A percentile compares a stretch with the other conserved stretches of the same genome.
phyloP scores from a whole-genome alignment of 2,888 invertebrate species.

The Thecocarcelia acutangulata region DNA sequence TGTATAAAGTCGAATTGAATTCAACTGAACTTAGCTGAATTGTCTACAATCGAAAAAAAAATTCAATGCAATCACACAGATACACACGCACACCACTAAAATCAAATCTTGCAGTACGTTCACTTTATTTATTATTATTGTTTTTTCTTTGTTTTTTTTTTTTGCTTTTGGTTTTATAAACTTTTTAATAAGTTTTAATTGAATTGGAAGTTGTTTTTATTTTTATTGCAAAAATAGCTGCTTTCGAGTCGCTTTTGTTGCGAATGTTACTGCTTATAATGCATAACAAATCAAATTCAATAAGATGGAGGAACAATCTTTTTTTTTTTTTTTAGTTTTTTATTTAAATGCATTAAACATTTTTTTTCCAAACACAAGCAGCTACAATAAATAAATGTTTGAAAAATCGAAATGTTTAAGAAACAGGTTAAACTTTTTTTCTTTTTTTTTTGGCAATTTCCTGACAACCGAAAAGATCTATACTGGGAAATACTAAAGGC shows the following conservation, averaged over 20 bases:
- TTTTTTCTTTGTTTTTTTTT: not conserved
- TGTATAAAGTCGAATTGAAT: conserved; percentile 44
- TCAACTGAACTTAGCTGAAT: conserved; percentile 31
- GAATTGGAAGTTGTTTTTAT: conserved; percentile 59
- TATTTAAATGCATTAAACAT: conserved; percentile 23
- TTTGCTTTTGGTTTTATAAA: conserved; percentile 47
- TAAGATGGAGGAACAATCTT: conserved; percentile 47
- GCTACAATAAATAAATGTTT: conserved; percentile 28
- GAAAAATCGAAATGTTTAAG: conserved; percentile 6
- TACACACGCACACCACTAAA: conserved; percentile 2
- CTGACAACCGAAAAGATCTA: not conserved
- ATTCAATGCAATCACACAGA: conserved; percentile 4
- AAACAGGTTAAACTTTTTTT: not conserved
- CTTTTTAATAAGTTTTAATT: conserved; percentile 68
- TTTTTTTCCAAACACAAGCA: no score
- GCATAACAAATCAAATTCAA: conserved; percentile 60
- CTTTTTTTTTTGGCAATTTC: conserved; percentile 15
- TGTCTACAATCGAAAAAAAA: conserved; percentile 24
- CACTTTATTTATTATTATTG: conserved; percentile 48
- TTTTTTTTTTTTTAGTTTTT: conserved; percentile 21
- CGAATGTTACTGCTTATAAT: conserved; percentile 46
- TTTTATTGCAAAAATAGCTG: conserved; percentile 11
- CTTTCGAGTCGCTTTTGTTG: conserved; percentile 49
- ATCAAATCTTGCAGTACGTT: conserved; percentile 47
- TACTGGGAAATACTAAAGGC: not conserved